Conservation (phyloP, 2,113 vertebrate genomes). For the human (Homo sapiens) region GRCh38 chr4:177474001-177474500, state of each 20-base stretch:
- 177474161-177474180: conserved; percentile 22
- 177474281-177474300: neutral
- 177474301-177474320: neutral
- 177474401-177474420: neutral
- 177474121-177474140: conserved; percentile 32
- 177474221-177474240: neutral
- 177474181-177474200: conserved; percentile 31
- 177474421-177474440: neutral
- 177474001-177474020: neutral
- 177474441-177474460: neutral
- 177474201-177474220: neutral
- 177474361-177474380: neutral
- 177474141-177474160: neutral
- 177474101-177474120: conserved; percentile 25
- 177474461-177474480: neutral
- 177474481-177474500: neutral
- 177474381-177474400: neutral
- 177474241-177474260: neutral
- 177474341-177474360: neutral
- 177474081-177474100: conserved; percentile 3
- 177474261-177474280: neutral
- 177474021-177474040: neutral
- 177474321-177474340: neutral
- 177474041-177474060: neutral
- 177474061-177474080: neutral